phyloP scores from a whole-genome alignment of 2,797 vertebrate species.

The Trachurus trachurus region DNA sequence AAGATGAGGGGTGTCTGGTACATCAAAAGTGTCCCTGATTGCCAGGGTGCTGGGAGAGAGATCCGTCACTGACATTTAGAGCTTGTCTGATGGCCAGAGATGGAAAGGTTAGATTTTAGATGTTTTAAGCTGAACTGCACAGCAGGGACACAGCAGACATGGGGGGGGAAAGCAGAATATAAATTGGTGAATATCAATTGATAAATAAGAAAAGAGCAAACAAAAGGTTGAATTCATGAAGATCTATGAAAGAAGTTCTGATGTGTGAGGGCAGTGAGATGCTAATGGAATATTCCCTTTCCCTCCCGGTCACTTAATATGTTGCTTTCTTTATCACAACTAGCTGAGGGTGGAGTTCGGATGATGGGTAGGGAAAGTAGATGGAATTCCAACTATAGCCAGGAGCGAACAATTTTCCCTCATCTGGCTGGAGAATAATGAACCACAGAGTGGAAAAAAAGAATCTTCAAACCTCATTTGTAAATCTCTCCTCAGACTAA shows the following conservation, averaged over 20 bases:
- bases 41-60: conserved; percentile 64
- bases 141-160: conserved; percentile 34
- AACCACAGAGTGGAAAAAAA: conserved; percentile 34
- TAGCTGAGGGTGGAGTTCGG: conserved; percentile 55
- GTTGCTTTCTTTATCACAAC: conserved; percentile 55
- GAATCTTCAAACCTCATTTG: conserved; percentile 63
- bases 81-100: conserved; percentile 75
- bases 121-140: conserved; percentile 71
- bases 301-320: conserved; percentile 41
- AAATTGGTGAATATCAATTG: conserved; percentile 50
- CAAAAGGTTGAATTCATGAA: conserved; percentile 40
- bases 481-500: conserved; percentile 55
- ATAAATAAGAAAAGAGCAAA: conserved; percentile 32
- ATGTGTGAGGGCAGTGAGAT: conserved; percentile 42
- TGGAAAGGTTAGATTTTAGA: conserved; percentile 82
- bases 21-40: conserved; percentile 77
- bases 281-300: conserved; percentile 58
- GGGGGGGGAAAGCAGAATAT: conserved; percentile 30
- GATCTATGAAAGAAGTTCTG: conserved; percentile 26
- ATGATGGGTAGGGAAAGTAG: conserved; percentile 26
- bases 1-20: conserved; percentile 65
- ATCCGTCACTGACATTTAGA: conserved; percentile 81
- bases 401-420: conserved; percentile 57
- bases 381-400: conserved; percentile 61
- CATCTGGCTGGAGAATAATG: conserved; percentile 60